Percentiles rank a stretch among this genome's conserved stretches.
These are phyloP conservation scores for Microplitis manilae DNA, from an alignment of 2,888 invertebrate species.

Conservation along the genomic window DNA sequence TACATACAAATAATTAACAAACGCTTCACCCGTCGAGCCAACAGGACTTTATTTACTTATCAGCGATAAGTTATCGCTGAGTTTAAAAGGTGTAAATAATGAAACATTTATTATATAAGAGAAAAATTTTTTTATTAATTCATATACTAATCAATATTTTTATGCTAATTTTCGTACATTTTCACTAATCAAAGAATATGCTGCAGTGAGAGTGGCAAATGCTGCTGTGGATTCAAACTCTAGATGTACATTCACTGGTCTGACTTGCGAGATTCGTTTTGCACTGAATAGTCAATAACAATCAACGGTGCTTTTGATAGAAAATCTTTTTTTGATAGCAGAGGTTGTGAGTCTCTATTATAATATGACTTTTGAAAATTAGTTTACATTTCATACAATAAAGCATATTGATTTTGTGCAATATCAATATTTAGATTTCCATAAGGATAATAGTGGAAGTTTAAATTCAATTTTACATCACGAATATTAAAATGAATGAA, in stretches of 20 bases:
- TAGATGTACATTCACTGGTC: neutral
- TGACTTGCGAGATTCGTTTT: slow-evolving; percentile 1
- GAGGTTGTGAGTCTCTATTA: neutral
- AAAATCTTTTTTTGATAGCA: neutral
- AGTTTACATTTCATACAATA: neutral
- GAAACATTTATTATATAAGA: neutral
- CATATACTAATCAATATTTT: neutral
- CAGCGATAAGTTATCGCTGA: neutral
- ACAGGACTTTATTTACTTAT: neutral
- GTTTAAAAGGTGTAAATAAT: neutral
- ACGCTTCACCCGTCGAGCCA: neutral
- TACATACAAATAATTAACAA: neutral
- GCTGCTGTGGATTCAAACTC: neutral
- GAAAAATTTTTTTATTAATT: neutral
- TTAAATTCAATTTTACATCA: neutral
- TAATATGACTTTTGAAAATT: neutral
- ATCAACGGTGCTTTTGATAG: neutral
- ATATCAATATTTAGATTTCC: neutral
- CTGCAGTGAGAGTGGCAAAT: neutral
- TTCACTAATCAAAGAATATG: neutral
- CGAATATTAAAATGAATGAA: neutral
- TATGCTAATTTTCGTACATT: neutral
- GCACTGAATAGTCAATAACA: slow-evolving; percentile 4
- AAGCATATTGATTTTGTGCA: neutral
- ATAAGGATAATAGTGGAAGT: slow-evolving; percentile 4